Percentiles rank a stretch among this genome's conserved stretches.
phyloP scores from a whole-genome alignment of 2,888 invertebrate genomes.

The Acanthoscelides obtectus region DNA sequence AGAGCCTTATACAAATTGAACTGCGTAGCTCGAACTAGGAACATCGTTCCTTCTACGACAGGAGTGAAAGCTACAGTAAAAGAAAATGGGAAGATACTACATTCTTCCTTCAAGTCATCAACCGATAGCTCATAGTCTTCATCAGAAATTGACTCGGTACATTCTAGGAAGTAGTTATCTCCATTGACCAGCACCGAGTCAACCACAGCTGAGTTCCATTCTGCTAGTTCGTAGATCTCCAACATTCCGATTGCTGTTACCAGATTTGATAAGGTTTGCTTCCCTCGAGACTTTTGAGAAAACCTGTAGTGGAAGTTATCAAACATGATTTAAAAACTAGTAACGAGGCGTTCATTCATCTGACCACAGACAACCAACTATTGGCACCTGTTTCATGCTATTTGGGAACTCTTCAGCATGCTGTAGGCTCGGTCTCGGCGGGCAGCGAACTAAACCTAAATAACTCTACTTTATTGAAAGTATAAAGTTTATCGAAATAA shows the following conservation, averaged over 20 bases:
- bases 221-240: constrained; percentile 55
- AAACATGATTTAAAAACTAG: not conserved
- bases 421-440: no score
- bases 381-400: no score
- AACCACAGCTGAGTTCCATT: constrained; percentile 60
- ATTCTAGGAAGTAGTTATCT: constrained; percentile 54
- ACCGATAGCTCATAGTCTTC: constrained; percentile 56
- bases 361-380: no score
- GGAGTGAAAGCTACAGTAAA: constrained; percentile 56
- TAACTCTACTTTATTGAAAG: no score
- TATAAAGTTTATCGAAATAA: no score
- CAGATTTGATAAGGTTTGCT: constrained; percentile 58
- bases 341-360: not conserved
- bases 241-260: constrained; percentile 51
- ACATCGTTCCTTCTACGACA: constrained; percentile 59
- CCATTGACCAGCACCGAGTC: constrained; percentile 60
- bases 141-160: constrained; percentile 47
- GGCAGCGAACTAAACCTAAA: no score
- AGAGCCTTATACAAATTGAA: constrained; percentile 63
- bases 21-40: constrained; percentile 52
- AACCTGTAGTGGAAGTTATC: constrained; percentile 41
- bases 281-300: constrained; percentile 52
- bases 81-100: constrained; percentile 55
- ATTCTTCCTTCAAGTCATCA: constrained; percentile 54
- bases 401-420: no score